Evolutionary conservation across 2,888 invertebrate genomes (phyloP), one percentile per base, ranked within the genome.

Genomic region (Tromatobia lineatoria): DNA sequence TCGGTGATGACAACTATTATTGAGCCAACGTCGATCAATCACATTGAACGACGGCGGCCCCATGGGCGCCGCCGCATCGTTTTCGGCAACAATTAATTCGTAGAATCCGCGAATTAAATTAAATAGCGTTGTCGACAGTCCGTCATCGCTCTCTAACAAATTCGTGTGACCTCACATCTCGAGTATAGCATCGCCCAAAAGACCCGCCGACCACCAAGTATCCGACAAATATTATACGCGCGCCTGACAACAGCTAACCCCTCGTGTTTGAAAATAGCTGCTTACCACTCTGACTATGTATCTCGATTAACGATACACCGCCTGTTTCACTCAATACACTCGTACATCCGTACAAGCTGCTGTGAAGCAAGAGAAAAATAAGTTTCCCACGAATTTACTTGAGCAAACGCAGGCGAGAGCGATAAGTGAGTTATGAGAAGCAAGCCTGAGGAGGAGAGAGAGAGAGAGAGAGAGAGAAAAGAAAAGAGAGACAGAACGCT

Each of bases 241-340:
- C 75, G 85, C 83, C 83, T 81, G 80, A 85, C 83, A 76, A 83
- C 86, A 85, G 83, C 86, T 81, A 83, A 47, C 76, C 82, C 82
- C 83, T 70, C 77, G 71, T 11, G 82, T 81, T 84, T 67, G 67
- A 86, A 86, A 86, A 86, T 86, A 86, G 84, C 78, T 75, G 25
- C 64, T 76, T 71, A 66, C 76, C 59, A 67, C 38, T 67, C 47
- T 10, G 57, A n/a, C 45, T 47, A 38, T 66, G 20, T 73, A 66
- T 59, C 69, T 29, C 64, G 42, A 34, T 70, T 57, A 83, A 83
- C 67, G 74, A 83, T 83, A 76, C 67, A 71, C 73, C 67, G 73
- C 69, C 74, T 47, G 25, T 80, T 78, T 57, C 25, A 18, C 20
- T 7, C 45, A 52, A 78, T 61, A 64, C 34, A 25, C 11, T 20